phyloP scores from a whole-genome alignment of 2,888 invertebrate genomes.

The Ormyrus labotus region DNA sequence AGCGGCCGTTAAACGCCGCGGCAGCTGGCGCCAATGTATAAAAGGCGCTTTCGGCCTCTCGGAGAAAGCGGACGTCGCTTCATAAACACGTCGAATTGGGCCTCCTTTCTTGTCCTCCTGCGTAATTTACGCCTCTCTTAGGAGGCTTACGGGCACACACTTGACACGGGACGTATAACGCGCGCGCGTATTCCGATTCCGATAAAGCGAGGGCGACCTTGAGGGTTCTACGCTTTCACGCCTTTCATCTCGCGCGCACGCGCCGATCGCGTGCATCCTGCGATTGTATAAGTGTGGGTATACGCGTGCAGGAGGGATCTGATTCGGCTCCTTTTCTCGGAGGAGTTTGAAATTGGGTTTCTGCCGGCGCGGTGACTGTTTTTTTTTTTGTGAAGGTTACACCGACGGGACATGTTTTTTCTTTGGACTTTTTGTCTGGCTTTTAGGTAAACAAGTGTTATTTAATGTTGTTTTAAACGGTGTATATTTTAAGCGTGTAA shows the following conservation, averaged over 20 bases:
- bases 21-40: slow-evolving; percentile 12
- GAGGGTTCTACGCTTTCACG: slow-evolving; percentile 17
- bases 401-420: not conserved
- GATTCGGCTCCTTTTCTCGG: slow-evolving; percentile 4
- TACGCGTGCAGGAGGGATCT: not conserved
- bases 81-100: slow-evolving; percentile 60
- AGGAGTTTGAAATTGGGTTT: not conserved
- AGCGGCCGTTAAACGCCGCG: not conserved
- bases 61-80: not conserved
- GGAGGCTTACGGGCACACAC: not conserved
- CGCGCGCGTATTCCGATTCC: not conserved
- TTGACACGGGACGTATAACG: not conserved
- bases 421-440: not conserved
- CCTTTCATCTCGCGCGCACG: slow-evolving; percentile 23
- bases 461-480: too few relatives aligned
- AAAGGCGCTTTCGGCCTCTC: slow-evolving; percentile 14
- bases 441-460: not conserved
- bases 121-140: slow-evolving; percentile 1
- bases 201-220: slow-evolving; percentile 30
- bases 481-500: too few relatives aligned
- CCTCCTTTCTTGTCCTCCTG: slow-evolving; percentile 54
- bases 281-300: slow-evolving; percentile 40
- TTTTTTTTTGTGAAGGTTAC: not conserved
- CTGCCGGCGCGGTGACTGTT: not conserved
- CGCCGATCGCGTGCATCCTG: slow-evolving; percentile 10